Percentiles rank a stretch among this genome's conserved stretches.
phyloP scores from a whole-genome alignment of 2,797 vertebrate genomes.

The Hippopotamyrus pictus region DNA sequence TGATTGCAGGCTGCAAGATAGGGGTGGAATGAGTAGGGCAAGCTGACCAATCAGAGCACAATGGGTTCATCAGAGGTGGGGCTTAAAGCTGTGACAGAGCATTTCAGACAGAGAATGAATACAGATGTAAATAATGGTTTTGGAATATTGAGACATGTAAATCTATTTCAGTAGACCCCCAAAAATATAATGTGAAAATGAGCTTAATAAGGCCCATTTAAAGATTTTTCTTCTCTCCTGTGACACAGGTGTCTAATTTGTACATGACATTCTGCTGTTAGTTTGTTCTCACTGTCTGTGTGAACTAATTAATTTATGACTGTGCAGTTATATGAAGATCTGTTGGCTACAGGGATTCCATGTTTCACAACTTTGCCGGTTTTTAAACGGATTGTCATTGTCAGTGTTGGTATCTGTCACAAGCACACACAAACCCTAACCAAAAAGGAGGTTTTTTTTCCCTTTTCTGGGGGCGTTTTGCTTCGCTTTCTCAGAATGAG shows the following conservation, averaged over 20 bases:
- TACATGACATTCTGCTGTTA: neutral
- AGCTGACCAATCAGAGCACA: neutral
- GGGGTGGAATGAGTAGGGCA: neutral
- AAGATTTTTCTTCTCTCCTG: neutral
- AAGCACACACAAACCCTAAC: neutral
- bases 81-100: neutral
- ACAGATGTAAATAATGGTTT: neutral
- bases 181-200: neutral
- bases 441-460: neutral
- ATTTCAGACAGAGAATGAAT: neutral
- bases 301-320: neutral
- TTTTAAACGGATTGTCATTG: neutral
- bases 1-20: neutral
- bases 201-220: neutral
- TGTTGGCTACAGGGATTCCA: neutral
- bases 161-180: neutral
- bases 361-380: neutral
- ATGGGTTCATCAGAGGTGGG: neutral
- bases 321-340: neutral
- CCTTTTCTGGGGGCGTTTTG: neutral
- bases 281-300: neutral
- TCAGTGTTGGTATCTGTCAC: neutral
- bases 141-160: neutral
- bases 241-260: neutral
- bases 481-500: neutral